These are phyloP conservation scores for Heterodera schachtii DNA, from an alignment of 1,140 invertebrate species.

Conservation along the genomic window DNA sequence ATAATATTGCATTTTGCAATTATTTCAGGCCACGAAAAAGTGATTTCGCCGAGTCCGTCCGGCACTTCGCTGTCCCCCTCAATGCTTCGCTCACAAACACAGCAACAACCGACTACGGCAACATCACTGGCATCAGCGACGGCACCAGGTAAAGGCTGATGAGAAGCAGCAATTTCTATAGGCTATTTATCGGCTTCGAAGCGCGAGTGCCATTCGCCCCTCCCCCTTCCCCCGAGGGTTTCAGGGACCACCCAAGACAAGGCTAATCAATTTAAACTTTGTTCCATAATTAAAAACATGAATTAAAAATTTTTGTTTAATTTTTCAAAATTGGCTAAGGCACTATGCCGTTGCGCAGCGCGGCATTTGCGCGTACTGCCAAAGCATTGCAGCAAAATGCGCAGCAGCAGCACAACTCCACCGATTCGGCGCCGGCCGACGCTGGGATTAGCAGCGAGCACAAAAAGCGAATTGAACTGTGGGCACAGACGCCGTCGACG, in stretches of 20 bases:
- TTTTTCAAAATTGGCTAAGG: too few species aligned
- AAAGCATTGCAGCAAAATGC: neutral
- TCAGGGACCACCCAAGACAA: too few species aligned
- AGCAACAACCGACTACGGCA: neutral
- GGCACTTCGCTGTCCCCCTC: neutral
- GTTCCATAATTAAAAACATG: too few species aligned
- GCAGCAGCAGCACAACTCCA: slow-evolving; percentile 6
- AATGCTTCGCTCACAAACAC: too few species aligned
- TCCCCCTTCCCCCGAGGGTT: too few species aligned
- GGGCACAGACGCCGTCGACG: slow-evolving; percentile 14
- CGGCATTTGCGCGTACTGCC: neutral
- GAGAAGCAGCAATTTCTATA: too few species aligned
- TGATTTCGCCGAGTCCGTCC: neutral
- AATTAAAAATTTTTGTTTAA: too few species aligned
- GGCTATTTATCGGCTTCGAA: too few species aligned
- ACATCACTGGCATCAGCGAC: neutral
- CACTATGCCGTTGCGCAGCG: neutral
- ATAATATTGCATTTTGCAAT: too few species aligned
- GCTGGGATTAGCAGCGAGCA: slow-evolving; percentile 3
- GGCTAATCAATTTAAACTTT: too few species aligned
- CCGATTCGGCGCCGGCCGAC: slow-evolving; percentile 21
- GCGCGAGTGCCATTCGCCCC: too few species aligned
- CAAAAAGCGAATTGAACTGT: slow-evolving; percentile 22
- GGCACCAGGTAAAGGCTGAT: too few species aligned
- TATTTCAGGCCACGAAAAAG: neutral